phyloP scores from a whole-genome alignment of 2,113 vertebrate genomes.

The Vireo altiloquus region DNA sequence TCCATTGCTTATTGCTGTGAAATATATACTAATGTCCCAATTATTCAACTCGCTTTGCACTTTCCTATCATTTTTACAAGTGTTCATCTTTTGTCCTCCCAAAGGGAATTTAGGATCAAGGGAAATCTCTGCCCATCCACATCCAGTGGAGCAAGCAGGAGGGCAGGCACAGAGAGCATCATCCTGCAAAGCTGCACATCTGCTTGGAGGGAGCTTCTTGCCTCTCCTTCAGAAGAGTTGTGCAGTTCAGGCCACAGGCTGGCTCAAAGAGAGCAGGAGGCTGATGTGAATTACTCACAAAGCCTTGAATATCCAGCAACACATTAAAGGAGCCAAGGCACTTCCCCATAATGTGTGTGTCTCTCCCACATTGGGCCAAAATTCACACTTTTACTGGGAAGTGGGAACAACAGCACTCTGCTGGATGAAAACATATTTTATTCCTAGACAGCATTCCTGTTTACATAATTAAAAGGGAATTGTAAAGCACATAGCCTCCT shows the following conservation, averaged over 20 bases:
- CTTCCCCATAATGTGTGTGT: not conserved
- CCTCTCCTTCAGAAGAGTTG: not conserved
- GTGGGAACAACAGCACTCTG: not conserved
- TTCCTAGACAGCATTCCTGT: not conserved
- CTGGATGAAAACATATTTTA: not conserved
- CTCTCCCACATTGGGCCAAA: not conserved
- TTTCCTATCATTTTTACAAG: not conserved
- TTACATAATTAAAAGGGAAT: not conserved
- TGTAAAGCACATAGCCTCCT: not conserved
- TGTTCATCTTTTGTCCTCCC: not conserved
- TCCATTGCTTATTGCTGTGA: not conserved
- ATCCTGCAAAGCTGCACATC: not conserved
- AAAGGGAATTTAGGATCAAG: not conserved
- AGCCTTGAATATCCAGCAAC: not conserved
- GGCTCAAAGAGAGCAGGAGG: not conserved
- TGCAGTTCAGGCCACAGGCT: not conserved
- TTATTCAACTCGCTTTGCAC: not conserved
- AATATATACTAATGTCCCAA: rapidly evolving
- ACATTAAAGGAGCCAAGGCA: not conserved
- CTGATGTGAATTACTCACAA: not conserved
- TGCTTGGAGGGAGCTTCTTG: not conserved
- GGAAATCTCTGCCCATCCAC: not conserved
- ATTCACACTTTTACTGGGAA: not conserved
- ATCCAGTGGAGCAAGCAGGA: not conserved
- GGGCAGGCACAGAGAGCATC: not conserved